Base-by-base conservation (phyloP, 2,888 invertebrate genomes). In the Petrolisthes manimaculis region DNA sequence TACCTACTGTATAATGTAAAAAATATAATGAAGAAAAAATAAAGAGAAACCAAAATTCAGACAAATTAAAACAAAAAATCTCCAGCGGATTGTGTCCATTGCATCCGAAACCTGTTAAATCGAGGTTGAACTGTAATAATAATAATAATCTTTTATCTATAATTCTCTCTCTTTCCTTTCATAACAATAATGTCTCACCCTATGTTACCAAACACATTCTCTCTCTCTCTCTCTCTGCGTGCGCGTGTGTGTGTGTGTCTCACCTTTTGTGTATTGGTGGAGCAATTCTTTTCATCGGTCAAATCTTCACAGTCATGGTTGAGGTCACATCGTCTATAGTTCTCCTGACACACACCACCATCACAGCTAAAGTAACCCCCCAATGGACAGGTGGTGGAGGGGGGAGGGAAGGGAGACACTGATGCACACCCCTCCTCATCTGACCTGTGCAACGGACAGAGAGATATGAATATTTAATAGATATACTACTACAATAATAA, bases 271-370 rank as follows among this genome's bases (percentile, higher is more conserved):
- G 9, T 37, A 71, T 21, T 79, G 8, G 92, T 92, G 91, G 96
- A 96, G 92, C 96, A 94, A 54, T 90, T 86, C 3, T 92, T 92
- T 92, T 97, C 97, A 92, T 97, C 97, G 78, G 94, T 95, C 12
- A 95, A 95, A 92, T 97, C 97, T 90, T 94, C 94, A 92, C 97
- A 97, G 92, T 97, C 95, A 69, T 94, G 93, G 12, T 94, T 94
- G 0, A 95, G 95, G 92, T 97, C 95, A 92, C 97, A 97, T 61
- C 95, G 93, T 83, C 94, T 93, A 0, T 94, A 93, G 24, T 95
- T 92, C 0, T 95, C 94, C 53, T 95, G 92, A 92, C 97, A 97
- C 0, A 92, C 93, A 12, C 93, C 93, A n/a, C 93, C 93, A 91
- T 95, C 95, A 91, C 95, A 95, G 0, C 93, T 93, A 92, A 95